Conservation (phyloP, 2,888 invertebrate genomes). For the Nasonia oneida region DNA sequence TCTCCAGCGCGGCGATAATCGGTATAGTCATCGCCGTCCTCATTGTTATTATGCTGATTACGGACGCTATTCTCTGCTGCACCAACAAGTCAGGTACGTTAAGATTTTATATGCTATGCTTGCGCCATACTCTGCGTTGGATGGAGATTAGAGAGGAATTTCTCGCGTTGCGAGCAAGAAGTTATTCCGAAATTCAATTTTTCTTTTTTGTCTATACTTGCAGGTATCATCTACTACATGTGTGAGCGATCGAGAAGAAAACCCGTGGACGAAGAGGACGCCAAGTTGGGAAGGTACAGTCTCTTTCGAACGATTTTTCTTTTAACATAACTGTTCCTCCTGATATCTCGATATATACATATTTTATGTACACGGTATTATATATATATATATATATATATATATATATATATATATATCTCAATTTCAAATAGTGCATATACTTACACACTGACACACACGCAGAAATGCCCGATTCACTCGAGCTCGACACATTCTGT, state of each 20-base stretch:
- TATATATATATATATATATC: slow-evolving; percentile 30
- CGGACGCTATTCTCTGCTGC: slow-evolving; percentile 92
- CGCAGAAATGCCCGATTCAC: slow-evolving; percentile 25
- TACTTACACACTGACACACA: not conserved
- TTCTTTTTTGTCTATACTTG: not conserved
- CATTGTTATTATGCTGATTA: slow-evolving; percentile 85
- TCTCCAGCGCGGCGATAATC: slow-evolving; percentile 89
- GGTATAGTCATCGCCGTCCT: slow-evolving; percentile 91
- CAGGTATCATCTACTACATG: slow-evolving; percentile 79
- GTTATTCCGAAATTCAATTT: not conserved
- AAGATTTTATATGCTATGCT: not conserved
- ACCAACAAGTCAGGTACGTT: slow-evolving; percentile 81
- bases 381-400: slow-evolving; percentile 30
- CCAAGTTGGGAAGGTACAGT: slow-evolving; percentile 90
- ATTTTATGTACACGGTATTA: not conserved
- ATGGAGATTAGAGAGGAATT: slow-evolving; percentile 10
- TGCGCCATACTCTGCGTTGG: not conserved
- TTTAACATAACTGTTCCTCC: slow-evolving; percentile 41
- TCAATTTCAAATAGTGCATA: slow-evolving; percentile 15
- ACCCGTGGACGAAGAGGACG: slow-evolving; percentile 89
- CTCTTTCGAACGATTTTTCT: slow-evolving; percentile 63
- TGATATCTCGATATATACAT: slow-evolving; percentile 42
- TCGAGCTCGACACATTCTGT: slow-evolving; percentile 69
- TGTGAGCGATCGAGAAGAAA: slow-evolving; percentile 82
- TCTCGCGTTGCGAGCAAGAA: not conserved